Conservation (phyloP, 2,113 vertebrate species). For the Periophthalmus modestus region DNA sequence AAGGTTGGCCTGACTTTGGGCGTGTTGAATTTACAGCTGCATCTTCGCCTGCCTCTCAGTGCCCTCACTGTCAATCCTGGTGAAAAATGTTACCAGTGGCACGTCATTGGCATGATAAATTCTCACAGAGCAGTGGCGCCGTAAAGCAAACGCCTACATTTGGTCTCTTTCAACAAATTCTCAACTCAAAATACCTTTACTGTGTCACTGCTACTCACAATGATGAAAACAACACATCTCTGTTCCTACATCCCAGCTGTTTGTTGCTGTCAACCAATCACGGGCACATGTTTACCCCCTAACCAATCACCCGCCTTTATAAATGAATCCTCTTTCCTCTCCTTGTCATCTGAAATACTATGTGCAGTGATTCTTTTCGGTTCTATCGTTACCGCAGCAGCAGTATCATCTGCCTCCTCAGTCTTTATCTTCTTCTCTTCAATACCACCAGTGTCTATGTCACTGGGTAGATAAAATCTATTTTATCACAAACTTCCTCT, state of each 20-base stretch:
- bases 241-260: neutral
- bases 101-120: conserved; percentile 69
- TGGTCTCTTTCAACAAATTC: conserved; percentile 48
- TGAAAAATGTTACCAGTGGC: conserved; percentile 63
- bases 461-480: too few species aligned
- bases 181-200: conserved; percentile 23
- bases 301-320: neutral
- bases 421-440: too few species aligned
- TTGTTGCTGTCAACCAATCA: neutral
- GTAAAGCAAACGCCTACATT: conserved; percentile 58
- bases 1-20: conserved; percentile 74
- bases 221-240: neutral
- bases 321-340: neutral
- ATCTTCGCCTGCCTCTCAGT: conserved; percentile 59
- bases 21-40: conserved; percentile 69
- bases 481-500: too few species aligned
- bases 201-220: neutral
- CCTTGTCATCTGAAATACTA: neutral
- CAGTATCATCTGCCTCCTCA: too few species aligned
- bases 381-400: too few species aligned
- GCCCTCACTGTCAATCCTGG: conserved; percentile 72
- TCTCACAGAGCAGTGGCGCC: conserved; percentile 41
- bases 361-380: neutral
- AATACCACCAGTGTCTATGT: too few species aligned
- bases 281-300: neutral